These are phyloP conservation scores for Fregetta grallaria DNA, from an alignment of 2,113 vertebrate species.

Conservation along the genomic window DNA sequence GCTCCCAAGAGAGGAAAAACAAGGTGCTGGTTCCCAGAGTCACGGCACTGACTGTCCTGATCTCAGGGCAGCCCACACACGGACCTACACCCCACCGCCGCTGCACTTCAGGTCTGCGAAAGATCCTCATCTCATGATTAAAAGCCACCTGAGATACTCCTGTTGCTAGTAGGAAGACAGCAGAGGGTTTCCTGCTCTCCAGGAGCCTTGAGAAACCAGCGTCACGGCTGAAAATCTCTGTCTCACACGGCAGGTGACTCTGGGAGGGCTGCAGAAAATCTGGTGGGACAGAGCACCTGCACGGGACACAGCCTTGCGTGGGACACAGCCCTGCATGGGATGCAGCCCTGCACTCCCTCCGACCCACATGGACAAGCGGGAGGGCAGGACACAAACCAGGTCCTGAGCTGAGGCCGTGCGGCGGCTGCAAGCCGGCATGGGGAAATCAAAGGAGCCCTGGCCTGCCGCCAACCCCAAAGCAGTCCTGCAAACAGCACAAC, in stretches of 20 bases:
- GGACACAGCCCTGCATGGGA: background rate
- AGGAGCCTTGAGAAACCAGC: background rate
- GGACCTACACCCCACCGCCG: accelerated
- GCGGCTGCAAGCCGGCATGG: accelerated
- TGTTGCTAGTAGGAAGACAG: background rate
- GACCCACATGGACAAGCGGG: accelerated
- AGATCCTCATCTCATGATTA: background rate
- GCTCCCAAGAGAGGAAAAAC: background rate
- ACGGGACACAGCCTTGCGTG: background rate
- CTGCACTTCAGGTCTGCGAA: accelerated
- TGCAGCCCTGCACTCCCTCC: accelerated
- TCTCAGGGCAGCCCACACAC: background rate
- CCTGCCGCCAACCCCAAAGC: background rate
- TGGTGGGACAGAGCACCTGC: background rate
- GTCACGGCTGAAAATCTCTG: background rate
- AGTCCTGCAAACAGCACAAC: background rate
- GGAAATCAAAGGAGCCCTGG: background rate
- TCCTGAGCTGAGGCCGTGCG: accelerated
- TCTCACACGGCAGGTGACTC: background rate
- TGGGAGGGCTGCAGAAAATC: background rate
- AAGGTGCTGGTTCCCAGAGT: background rate
- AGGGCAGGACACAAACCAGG: background rate
- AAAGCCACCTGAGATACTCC: background rate
- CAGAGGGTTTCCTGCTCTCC: background rate
- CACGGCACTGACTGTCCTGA: background rate